These are phyloP conservation scores for Apus apus DNA, from an alignment of 2,113 vertebrate species.

Conservation along the genomic window DNA sequence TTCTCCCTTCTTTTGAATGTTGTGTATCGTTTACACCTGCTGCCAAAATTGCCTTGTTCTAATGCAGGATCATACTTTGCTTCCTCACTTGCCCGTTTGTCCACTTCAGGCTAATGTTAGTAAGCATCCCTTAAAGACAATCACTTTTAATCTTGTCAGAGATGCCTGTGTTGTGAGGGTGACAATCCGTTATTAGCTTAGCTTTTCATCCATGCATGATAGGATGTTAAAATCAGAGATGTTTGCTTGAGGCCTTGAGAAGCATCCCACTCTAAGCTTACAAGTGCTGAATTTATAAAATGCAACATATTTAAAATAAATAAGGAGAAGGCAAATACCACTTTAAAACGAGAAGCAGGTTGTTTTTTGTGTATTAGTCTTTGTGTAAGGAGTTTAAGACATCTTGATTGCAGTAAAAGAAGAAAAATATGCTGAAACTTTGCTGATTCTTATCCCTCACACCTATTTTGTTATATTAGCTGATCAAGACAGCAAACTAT, in stretches of 20 bases:
- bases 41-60: constrained; percentile 9
- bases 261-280: constrained; percentile 2
- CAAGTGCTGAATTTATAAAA: constrained; percentile 54
- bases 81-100: constrained; percentile 2
- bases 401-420: neutral
- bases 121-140: constrained; percentile 53
- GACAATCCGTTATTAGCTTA: constrained; percentile 69
- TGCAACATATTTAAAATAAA: constrained; percentile 50
- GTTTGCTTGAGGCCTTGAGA: constrained; percentile 45
- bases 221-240: constrained; percentile 57
- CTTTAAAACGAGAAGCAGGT: constrained; percentile 27
- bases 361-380: neutral
- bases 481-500: neutral
- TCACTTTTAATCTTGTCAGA: constrained; percentile 44
- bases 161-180: constrained; percentile 33
- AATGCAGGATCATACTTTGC: neutral
- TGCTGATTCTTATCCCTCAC: neutral
- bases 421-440: neutral
- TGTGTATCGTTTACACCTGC: neutral
- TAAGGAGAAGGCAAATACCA: constrained; percentile 8
- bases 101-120: constrained; percentile 39
- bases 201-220: constrained; percentile 62
- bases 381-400: neutral
- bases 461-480: neutral
- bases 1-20: neutral